Evolutionary conservation across 2,113 vertebrate species (phyloP).

Genomic region (Thalassarche chlororhynchos): DNA sequence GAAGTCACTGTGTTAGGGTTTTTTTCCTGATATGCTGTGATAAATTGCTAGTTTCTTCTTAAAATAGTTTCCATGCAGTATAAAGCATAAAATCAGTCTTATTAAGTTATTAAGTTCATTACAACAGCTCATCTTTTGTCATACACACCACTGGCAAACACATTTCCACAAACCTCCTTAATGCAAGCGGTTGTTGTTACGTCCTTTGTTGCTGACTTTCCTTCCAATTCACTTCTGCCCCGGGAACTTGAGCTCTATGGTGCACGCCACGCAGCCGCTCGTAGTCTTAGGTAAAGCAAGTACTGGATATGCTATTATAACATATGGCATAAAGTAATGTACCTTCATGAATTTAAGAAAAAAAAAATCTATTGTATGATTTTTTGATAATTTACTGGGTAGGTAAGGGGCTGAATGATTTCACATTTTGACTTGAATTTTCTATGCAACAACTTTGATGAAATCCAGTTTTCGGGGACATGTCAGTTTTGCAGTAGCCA

Average conservation of each 20-base stretch:
- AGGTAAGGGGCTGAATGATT: constrained; percentile 48
- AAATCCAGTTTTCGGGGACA: constrained; percentile 9
- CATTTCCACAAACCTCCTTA: constrained; percentile 66
- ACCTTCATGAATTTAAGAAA: constrained; percentile 17
- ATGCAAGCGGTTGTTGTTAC: neutral
- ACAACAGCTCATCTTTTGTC: constrained; percentile 67
- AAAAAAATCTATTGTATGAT: neutral
- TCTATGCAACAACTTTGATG: neutral
- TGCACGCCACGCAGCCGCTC: constrained; percentile 71
- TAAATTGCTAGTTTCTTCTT: constrained; percentile 75
- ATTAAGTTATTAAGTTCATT: constrained; percentile 54
- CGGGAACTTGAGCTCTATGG: constrained; percentile 46
- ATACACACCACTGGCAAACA: constrained; percentile 55
- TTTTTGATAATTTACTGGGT: constrained; percentile 49
- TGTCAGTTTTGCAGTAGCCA: constrained; percentile 39
- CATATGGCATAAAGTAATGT: constrained; percentile 55
- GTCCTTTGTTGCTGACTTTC: constrained; percentile 17
- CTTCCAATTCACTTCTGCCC: constrained; percentile 37
- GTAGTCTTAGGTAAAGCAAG: constrained; percentile 40
- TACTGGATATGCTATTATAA: constrained; percentile 59
- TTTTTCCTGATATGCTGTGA: constrained; percentile 76
- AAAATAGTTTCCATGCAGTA: constrained; percentile 80
- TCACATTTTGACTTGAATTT: constrained; percentile 46
- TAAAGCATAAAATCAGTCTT: constrained; percentile 77
- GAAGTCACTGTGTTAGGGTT: constrained; percentile 73